Evolutionary conservation across 2,113 vertebrate genomes (phyloP).

Genomic region (Eurystomus gularis): DNA sequence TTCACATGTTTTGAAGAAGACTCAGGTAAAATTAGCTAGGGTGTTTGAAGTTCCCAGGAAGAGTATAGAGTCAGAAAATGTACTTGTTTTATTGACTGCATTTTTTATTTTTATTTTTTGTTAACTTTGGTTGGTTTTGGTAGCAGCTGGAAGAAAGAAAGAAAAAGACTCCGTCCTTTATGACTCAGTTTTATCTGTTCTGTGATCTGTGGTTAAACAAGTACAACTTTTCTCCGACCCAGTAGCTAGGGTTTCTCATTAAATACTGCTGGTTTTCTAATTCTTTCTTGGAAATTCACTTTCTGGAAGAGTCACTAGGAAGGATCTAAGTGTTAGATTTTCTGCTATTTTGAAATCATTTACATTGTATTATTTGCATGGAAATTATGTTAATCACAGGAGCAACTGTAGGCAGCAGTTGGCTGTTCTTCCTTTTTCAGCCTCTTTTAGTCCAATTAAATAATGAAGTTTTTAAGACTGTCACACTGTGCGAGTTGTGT

Average conservation of each 20-base stretch:
- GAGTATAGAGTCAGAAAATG: neutral
- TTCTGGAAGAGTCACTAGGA: neutral
- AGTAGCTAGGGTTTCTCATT: neutral
- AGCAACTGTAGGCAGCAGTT: neutral
- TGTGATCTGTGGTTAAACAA: neutral
- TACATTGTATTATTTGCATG: neutral
- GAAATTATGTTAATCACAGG: neutral
- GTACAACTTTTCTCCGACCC: neutral
- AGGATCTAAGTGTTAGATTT: neutral
- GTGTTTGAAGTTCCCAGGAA: neutral
- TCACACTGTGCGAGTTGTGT: neutral
- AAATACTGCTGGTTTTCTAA: neutral
- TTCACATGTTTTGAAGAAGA: neutral
- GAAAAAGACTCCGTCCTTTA: neutral
- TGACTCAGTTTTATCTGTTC: neutral
- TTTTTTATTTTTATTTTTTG: neutral
- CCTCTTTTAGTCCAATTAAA: neutral
- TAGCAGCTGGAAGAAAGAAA: neutral
- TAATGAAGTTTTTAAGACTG: neutral
- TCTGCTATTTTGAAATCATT: neutral
- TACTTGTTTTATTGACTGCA: neutral
- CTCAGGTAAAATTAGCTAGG: neutral
- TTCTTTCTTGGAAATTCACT: neutral
- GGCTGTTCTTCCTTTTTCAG: neutral
- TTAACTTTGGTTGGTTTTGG: neutral